Evolutionary conservation across 2,888 invertebrate genomes (phyloP), one percentile per base, ranked within the genome.

Genomic region (Colostygia pectinataria): DNA sequence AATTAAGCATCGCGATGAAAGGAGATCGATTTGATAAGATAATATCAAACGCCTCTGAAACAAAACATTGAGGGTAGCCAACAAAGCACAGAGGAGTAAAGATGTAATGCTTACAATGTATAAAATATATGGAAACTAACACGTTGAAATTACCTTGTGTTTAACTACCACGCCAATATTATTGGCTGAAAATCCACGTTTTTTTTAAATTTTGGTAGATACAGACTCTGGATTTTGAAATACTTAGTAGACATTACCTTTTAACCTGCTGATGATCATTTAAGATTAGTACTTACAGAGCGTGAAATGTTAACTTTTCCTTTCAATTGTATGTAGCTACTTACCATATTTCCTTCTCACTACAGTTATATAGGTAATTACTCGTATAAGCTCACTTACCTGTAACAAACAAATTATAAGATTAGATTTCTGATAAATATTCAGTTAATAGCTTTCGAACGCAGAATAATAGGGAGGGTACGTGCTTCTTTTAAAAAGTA

Each of bases 401-500:
- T 83, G 80, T 55, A 83, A 83, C 73, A 79, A 75, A 68, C 57
- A 49, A 61, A 63, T 60, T 45, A 60, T 40, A 52, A 25, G 40
- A 41, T 53, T 41, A 40, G 9, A 49, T 50, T 29, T 36, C 7
- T 25, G 23, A 39, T 49, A 32, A 39, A 24, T 39, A 15, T 29
- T 29, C 49, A 12, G 24, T 39, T 33, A 32, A 18, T 33, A 2
- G 20, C 15, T 15, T 4, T 2, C 2, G 2, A 15, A 15, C 15
- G 15, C 4, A 3, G 2, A 9, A 24, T 6, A 18, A 3, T 13
- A 25, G 33, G 15, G 25, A 12, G 12, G 10, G 41, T 32, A 9
- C 41, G 14, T 23, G 12, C 28, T 4, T 12, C n/a, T n/a, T 28
- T 5, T 6, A 20, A 6, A 20, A 20, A 20, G 20, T 20, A 6